Evolutionary conservation across 92 coral and sea anemone species (phyloP), one percentile per base, ranked within the genome.

Genomic region (Umimayanthus chanpuru): DNA sequence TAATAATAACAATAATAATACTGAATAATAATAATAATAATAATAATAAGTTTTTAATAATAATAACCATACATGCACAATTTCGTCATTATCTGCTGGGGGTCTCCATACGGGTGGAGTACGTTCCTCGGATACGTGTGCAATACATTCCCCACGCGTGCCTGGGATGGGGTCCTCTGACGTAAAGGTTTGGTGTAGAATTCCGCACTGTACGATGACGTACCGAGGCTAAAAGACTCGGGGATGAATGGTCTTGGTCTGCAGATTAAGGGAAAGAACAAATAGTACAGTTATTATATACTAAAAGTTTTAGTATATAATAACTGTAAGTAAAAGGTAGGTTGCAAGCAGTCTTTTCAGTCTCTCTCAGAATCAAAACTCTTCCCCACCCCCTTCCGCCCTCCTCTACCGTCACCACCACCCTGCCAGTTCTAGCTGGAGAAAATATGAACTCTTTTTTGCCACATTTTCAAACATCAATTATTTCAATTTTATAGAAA

Each of bases 121-220:
- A 94, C 91, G 75, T 92, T 94, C 7, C 93, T 87, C 28, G 96
- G 96, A 43, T 94, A 94, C 18, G 91, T 90, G 70, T 89, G 85
- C 39, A 90, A 89, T 2, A 92, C 90, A 36, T 94, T 94, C 14
- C 96, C 93, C 30, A 82, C 88, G 25, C 89, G 87, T 20, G 91
- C 89, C 49, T 68, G 86, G 23, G 95, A 93, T 16, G 93, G 94
- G 32, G 93, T 93, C 58, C 90, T 80, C 73, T 58, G 85, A 44
- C 81, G 61, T 50, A 94, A 56, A 5, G 91, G 90, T 65, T 90
- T 94, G 76, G 86, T 68, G 26, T 88, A 70, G 75, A 79, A 94
- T 23, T 94, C 96, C 6, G 68, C 21, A 8, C 72, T 81, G 82
- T 94, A 94, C 20, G 95, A 90, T 20, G 93, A 90, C 18, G 85